Base-by-base conservation (phyloP, 2,888 invertebrate species). In the Tricholauxania praeusta region DNA sequence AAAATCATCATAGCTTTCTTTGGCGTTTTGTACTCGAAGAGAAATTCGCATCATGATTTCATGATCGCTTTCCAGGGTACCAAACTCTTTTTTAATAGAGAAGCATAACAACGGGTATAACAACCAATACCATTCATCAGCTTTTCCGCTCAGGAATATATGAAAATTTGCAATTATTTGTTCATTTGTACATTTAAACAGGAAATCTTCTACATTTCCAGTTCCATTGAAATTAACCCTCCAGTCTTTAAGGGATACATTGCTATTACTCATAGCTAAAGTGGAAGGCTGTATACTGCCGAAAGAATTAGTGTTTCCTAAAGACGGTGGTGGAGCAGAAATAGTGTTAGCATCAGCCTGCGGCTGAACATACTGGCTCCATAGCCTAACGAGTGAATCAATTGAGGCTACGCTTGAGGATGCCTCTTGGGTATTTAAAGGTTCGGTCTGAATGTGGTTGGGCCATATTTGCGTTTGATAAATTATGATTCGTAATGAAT, bases 101-200 rank as follows among this genome's bases (percentile, higher is more conserved):
- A 15, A 15, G n/a, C 53, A 53, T 10, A 53, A 15, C 10, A n/a
- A 10, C 53, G n/a, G n/a, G 53, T 53, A n/a, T 14, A 39, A 67
- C 17, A 22, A 17, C 66, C 55, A 67, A 17, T 53, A 53, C 66
- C 55, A 55, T 32, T 17, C 17, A 2, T 63, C 48, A 7, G 47
- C 63, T 63, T 63, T 48, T 48, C 48, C 48, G 47, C 15, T 14
- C 12, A 63, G 17, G 10, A 63, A n/a, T 19, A 63, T 47, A 7
- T 63, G 48, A n/a, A 63, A 63, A 12, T 48, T 63, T 3, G 63
- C 47, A 12, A 63, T 17, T 47, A n/a, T n/a, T n/a, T n/a, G n/a
- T n/a, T n/a, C n/a, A n/a, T n/a, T n/a, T n/a, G n/a, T n/a, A n/a
- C n/a, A n/a, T n/a, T n/a, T n/a, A n/a, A n/a, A n/a, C n/a, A n/a